These are phyloP conservation scores for Thereva unica DNA, from an alignment of 2,888 invertebrate species.

Conservation along the genomic window DNA sequence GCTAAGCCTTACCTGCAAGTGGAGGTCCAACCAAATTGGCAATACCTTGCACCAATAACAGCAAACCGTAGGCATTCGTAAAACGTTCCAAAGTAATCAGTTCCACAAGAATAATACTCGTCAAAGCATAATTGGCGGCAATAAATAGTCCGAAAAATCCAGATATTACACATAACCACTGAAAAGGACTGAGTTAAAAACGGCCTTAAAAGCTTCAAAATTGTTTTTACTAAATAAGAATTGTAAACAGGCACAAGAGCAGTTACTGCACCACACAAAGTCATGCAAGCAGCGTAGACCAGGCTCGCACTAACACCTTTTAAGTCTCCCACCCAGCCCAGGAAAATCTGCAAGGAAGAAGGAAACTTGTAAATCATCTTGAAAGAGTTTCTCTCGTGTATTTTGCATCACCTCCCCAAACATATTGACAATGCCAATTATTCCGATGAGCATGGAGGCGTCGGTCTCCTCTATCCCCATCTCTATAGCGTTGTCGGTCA, in stretches of 20 bases:
- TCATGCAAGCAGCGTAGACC: conserved; percentile 82
- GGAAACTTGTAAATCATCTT: conserved; percentile 30
- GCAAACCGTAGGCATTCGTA: conserved; percentile 87
- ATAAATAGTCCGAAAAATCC: conserved; percentile 89
- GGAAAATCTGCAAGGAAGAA: conserved; percentile 65
- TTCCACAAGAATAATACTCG: conserved; percentile 87
- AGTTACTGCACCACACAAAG: conserved; percentile 70
- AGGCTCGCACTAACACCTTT: conserved; percentile 74
- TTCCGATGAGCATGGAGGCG: conserved; percentile 80
- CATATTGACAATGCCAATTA: conserved; percentile 87
- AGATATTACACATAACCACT: conserved; percentile 65
- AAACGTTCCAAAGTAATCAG: conserved; percentile 88
- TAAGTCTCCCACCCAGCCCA: conserved; percentile 88
- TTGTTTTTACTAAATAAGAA: conserved; percentile 41
- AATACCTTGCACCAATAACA: conserved; percentile 85
- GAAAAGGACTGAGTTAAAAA: conserved; percentile 13
- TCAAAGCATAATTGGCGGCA: conserved; percentile 89
- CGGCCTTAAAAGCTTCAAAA: neutral
- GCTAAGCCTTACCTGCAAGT: conserved; percentile 70
- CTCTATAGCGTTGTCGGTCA: conserved; percentile 77
- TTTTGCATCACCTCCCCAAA: conserved; percentile 74
- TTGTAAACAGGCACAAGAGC: conserved; percentile 67
- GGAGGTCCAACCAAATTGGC: conserved; percentile 91
- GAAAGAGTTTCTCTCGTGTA: neutral
- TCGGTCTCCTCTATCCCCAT: conserved; percentile 73